These are phyloP conservation scores for Drosophila erecta DNA, from an alignment of 1,140 invertebrate genomes.

Conservation along the genomic window DNA sequence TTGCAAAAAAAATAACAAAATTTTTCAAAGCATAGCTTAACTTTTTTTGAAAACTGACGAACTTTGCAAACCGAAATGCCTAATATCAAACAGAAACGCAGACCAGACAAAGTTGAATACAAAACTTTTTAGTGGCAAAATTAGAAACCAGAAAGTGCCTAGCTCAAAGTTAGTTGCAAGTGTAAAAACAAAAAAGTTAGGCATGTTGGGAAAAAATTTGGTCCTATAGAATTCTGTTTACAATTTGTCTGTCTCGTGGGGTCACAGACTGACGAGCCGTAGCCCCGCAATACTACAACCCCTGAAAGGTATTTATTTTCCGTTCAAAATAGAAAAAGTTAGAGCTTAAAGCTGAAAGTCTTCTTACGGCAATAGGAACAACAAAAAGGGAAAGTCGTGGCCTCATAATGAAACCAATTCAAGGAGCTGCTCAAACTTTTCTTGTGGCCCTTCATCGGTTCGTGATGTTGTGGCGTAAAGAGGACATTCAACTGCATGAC, in stretches of 20 bases:
- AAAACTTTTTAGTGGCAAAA: conserved; percentile 2
- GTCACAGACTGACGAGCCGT: conserved; percentile 24
- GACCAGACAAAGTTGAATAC: not conserved
- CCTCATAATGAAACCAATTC: conserved; percentile 23
- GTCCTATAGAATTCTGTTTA: conserved; percentile 37
- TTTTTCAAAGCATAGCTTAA: not conserved
- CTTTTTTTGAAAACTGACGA: not conserved
- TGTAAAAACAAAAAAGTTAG: conserved; percentile 21
- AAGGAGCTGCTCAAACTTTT: conserved; percentile 30
- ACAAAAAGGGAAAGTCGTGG: conserved; percentile 60
- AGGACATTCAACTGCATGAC: conserved; percentile 75
- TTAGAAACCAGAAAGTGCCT: conserved; percentile 19
- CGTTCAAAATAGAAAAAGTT: conserved; percentile 32
- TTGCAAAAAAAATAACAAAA: too few species aligned
- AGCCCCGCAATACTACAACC: not conserved
- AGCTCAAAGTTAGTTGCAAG: conserved; percentile 18
- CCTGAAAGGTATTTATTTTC: conserved; percentile 29
- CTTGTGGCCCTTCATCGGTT: conserved; percentile 28
- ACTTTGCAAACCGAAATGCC: not conserved
- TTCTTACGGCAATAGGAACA: conserved; percentile 6
- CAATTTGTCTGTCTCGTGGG: conserved; percentile 38
- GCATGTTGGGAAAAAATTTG: not conserved
- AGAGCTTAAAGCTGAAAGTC: conserved; percentile 33
- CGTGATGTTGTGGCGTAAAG: conserved; percentile 64
- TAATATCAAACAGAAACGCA: not conserved